A percentile compares a stretch with the other conserved stretches of the same genome.
Conservation (phyloP, 2,113 vertebrate species). For the Cryptomyrus ogoouensis region DNA sequence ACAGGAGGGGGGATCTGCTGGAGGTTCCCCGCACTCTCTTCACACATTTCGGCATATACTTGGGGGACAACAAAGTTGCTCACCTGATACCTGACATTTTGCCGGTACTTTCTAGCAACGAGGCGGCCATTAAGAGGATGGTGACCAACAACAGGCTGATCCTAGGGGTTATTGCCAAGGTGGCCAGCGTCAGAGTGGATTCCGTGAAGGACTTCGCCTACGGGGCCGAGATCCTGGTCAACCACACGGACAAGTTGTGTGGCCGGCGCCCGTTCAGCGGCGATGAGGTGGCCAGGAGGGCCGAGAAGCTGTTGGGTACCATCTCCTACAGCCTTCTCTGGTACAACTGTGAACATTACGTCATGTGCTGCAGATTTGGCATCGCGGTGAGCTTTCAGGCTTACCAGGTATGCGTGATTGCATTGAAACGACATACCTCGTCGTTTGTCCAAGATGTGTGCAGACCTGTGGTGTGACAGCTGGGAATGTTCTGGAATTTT, state of each 20-base stretch:
- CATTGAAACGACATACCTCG: neutral
- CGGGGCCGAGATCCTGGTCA: slow-evolving; percentile 77
- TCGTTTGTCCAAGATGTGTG: neutral
- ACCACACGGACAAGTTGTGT: slow-evolving; percentile 77
- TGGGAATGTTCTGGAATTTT: neutral
- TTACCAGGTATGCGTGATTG: slow-evolving; percentile 66
- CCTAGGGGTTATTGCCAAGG: slow-evolving; percentile 72
- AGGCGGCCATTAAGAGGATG: slow-evolving; percentile 61
- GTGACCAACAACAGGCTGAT: slow-evolving; percentile 86
- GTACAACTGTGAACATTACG: slow-evolving; percentile 98
- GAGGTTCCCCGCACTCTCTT: slow-evolving; percentile 86
- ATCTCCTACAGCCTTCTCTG: slow-evolving; percentile 85
- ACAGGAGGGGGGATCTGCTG: slow-evolving; percentile 79
- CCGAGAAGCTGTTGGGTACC: slow-evolving; percentile 75
- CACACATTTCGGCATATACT: slow-evolving; percentile 89
- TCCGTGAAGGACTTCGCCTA: slow-evolving; percentile 85
- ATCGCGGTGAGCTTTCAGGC: slow-evolving; percentile 82
- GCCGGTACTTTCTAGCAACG: slow-evolving; percentile 63
- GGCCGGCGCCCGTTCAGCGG: slow-evolving; percentile 61
- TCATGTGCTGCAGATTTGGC: slow-evolving; percentile 90
- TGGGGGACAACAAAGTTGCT: slow-evolving; percentile 83
- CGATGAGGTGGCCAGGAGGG: slow-evolving; percentile 77
- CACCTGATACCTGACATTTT: slow-evolving; percentile 94
- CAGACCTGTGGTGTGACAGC: neutral
- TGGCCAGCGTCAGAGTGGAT: slow-evolving; percentile 85